These are phyloP conservation scores for Cygnus buccinator DNA, from an alignment of 2,113 vertebrate genomes.

Conservation along the genomic window DNA sequence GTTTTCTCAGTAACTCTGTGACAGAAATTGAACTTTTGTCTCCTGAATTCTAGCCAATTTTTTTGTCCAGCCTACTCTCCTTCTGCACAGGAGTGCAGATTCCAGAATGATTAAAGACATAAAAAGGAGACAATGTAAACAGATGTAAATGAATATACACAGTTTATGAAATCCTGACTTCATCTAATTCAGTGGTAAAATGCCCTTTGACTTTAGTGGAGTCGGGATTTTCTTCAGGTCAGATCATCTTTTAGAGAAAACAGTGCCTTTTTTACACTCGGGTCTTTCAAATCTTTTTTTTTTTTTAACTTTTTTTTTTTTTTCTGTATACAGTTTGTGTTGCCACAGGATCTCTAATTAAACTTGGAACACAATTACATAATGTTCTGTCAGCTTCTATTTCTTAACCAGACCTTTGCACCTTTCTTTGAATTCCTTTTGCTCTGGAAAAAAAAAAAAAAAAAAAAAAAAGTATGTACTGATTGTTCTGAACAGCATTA, in stretches of 20 bases:
- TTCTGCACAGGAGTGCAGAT: conserved; percentile 35
- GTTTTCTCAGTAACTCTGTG: conserved; percentile 34
- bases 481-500: not conserved
- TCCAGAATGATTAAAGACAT: conserved; percentile 11
- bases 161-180: not conserved
- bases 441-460: not conserved
- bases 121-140: not conserved
- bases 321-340: not conserved
- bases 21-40: conserved; percentile 33
- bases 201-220: not conserved
- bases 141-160: not conserved
- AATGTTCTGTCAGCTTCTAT: not conserved
- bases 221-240: not conserved
- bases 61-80: conserved; percentile 50
- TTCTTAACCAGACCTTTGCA: not conserved
- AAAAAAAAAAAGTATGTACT: not conserved
- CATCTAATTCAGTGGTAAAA: not conserved
- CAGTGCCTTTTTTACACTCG: not conserved
- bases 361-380: not conserved
- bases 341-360: not conserved
- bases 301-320: not conserved
- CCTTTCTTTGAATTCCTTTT: not conserved
- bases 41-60: conserved; percentile 37
- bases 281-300: not conserved
- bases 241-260: not conserved